These are phyloP conservation scores for Drosophila pseudoobscura DNA, from an alignment of 1,140 invertebrate genomes.

Conservation along the genomic window DNA sequence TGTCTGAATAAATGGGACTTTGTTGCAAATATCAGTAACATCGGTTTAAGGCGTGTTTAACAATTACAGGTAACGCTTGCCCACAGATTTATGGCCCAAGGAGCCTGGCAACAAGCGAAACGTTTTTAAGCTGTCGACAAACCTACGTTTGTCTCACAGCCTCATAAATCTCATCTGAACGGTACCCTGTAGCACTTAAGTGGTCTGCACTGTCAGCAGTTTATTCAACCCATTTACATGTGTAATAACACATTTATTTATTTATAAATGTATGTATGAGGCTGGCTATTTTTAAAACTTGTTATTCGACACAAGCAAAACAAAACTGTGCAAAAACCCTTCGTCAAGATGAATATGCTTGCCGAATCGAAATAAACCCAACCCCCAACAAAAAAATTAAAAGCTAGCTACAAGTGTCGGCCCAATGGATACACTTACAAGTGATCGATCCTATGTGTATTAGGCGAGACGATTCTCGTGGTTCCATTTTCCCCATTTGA, in stretches of 20 bases:
- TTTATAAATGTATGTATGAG: constrained; percentile 37
- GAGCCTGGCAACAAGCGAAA: not conserved
- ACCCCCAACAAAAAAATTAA: constrained; percentile 21
- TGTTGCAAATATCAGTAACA: no score
- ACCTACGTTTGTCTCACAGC: no score
- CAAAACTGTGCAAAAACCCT: constrained; percentile 28
- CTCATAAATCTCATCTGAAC: not conserved
- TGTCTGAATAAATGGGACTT: no score
- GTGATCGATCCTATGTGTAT: no score
- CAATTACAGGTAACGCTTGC: not conserved
- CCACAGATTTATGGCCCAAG: not conserved
- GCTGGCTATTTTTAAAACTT: constrained; percentile 59
- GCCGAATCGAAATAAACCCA: constrained; percentile 34
- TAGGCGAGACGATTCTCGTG: no score
- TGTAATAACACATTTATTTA: constrained; percentile 23
- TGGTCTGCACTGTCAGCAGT: constrained; percentile 35
- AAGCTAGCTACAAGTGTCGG: no score
- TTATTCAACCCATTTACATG: constrained; percentile 50
- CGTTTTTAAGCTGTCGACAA: not conserved
- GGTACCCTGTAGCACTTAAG: not conserved
- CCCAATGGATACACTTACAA: no score
- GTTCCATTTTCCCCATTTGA: no score
- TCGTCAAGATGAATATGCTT: constrained; percentile 59
- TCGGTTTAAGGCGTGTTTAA: not conserved
- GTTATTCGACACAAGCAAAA: constrained; percentile 29